Conservation (phyloP, 2,888 invertebrate genomes). For the Phorcus lineatus region DNA sequence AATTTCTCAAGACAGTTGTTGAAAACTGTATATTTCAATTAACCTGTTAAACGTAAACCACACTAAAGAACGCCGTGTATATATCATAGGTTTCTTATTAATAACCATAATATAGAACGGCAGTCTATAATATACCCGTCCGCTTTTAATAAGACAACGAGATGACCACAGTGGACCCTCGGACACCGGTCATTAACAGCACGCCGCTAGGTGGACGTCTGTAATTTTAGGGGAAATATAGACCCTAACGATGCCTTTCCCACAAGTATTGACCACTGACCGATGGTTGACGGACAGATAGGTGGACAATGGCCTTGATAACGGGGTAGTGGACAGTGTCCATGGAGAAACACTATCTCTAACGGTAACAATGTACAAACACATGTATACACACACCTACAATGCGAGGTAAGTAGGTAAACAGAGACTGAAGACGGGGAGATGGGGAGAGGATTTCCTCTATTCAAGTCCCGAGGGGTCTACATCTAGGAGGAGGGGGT, state of each 20-base stretch:
- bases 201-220: not conserved
- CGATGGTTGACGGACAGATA: not conserved
- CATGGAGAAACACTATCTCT: not conserved
- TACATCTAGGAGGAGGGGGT: not conserved
- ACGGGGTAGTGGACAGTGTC: not conserved
- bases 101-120: too few species aligned
- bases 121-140: too few species aligned
- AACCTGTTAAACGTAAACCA: too few species aligned
- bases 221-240: not conserved
- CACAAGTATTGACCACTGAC: not conserved
- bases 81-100: too few species aligned
- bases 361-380: conserved; percentile 8
- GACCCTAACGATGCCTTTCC: not conserved
- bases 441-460: not conserved
- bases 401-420: not conserved
- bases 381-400: not conserved
- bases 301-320: not conserved
- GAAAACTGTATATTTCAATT: too few species aligned
- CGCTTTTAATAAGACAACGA: too few species aligned
- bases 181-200: too few species aligned
- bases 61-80: too few species aligned
- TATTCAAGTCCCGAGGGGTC: not conserved
- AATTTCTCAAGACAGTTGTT: too few species aligned
- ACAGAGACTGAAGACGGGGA: not conserved
- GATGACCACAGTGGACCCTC: too few species aligned